Evolutionary conservation across 2,797 vertebrate genomes (phyloP).

Genomic region (Simalia tracyae): DNA sequence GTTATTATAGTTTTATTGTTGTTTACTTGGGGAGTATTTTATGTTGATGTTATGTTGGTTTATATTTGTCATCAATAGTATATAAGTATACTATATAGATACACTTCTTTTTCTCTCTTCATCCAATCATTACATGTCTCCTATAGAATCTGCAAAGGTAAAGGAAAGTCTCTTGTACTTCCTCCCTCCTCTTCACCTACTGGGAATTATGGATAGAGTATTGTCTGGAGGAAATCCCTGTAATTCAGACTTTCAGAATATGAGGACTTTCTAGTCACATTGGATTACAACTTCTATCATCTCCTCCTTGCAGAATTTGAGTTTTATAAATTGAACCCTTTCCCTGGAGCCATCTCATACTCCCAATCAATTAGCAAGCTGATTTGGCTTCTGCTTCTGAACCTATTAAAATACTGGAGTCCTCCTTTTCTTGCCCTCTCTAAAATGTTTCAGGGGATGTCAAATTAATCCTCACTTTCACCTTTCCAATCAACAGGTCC

Average conservation of each 20-base stretch:
- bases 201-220: background rate
- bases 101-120: background rate
- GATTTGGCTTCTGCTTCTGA: background rate
- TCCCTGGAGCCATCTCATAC: background rate
- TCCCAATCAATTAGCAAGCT: background rate
- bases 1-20: background rate
- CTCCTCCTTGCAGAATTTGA: background rate
- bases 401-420: background rate
- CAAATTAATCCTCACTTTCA: background rate
- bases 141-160: background rate
- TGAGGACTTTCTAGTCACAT: background rate
- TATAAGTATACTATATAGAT: background rate
- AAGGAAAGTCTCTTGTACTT: background rate
- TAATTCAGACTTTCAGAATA: background rate
- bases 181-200: background rate
- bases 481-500: background rate
- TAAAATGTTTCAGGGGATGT: background rate
- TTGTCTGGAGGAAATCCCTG: background rate
- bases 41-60: background rate
- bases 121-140: background rate
- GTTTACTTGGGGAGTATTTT: background rate
- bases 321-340: background rate
- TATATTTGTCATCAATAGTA: background rate
- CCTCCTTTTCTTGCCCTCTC: background rate
- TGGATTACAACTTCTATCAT: background rate